Base-by-base conservation (phyloP, 1,140 invertebrate species). In the Trissolcus basalis region DNA sequence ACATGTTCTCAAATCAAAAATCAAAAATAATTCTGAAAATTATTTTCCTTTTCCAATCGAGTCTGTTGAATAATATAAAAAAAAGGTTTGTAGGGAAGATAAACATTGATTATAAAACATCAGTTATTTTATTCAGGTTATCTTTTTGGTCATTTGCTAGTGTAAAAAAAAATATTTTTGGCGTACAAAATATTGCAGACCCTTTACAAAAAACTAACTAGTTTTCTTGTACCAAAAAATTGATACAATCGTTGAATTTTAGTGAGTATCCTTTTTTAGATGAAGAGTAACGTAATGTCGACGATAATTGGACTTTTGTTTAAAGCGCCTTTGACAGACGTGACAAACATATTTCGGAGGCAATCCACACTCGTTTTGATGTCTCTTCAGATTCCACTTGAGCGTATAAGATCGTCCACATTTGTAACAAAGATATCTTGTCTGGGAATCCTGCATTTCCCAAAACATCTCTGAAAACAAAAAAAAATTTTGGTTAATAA, bases 351-450 rank as follows among this genome's bases (percentile, higher is more conserved):
- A 61, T 33, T 51, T 50, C 0, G 55, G 55, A 14, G 32, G 11
- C 35, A 81, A 80, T 1, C 78, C 76, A 39, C 86, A 87, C 32
- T 86, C 85, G 50, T 71, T 50, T 11, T 74, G 33, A 45, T 86
- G 84, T 65, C 86, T 81, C n/a, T 71, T 81, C 36, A 87, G 45
- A 48, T 81, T 86, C 14, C 81, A 77, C 44, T 82, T 83, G 47
- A 78, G 41, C 0, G 43, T 71, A 48, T 81, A 81, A 8, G 72
- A 58, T 8, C 73, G 68, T 5, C 74, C 72, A n/a, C 81, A 81
- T 10, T 76, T 69, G 16, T 65, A 53, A 61, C 81, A 82, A 0
- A 56, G 50, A 32, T 61, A 79, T n/a, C 61, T 78, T n/a, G 59
- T 59, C 11, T 56, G 36, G 12, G 35, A 43, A 9, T 68, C 55